Evolutionary conservation across 2,888 invertebrate genomes (phyloP), one percentile per base, ranked within the genome.

Genomic region (Euclidia mi): DNA sequence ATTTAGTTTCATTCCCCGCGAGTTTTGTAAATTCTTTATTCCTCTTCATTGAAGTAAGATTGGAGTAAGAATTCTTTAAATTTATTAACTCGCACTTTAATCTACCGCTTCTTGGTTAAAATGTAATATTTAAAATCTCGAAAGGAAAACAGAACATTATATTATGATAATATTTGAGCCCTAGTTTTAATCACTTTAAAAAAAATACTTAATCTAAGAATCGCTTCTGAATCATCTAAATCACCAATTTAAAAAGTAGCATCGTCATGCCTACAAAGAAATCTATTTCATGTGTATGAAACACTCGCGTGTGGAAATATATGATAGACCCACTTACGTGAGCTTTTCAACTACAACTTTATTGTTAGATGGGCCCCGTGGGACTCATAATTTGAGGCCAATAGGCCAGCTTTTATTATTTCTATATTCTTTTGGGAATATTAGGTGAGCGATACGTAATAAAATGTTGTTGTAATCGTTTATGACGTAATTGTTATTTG

Each of bases 391-490:
- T 40, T 40, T 40, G 11, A 20, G 7, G 11, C 14, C 11, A 25
- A 11, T 11, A 17, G 18, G 10, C n/a, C 9, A 35, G n/a, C n/a
- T n/a, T 40, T 20, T 40, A 25, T 18, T 11, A 25, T 20, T 40
- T 20, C 20, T 11, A 20, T 11, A 20, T 43, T 62, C 57, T 37
- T 43, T 50, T 18, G 43, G 40, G 7, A 6, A 57, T 44, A 62
- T 50, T 58, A 48, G 32, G 44, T 59, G n/a, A n/a, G n/a, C n/a
- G n/a, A n/a, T n/a, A n/a, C n/a, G n/a, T n/a, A n/a, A n/a, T n/a
- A n/a, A n/a, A n/a, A n/a, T n/a, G n/a, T n/a, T n/a, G n/a, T n/a
- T n/a, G n/a, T n/a, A n/a, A n/a, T n/a, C n/a, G n/a, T n/a, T n/a
- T n/a, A n/a, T n/a, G n/a, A n/a, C n/a, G n/a, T n/a, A n/a, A n/a